These are phyloP conservation scores for Channallabes apus DNA, from an alignment of 2,797 vertebrate species.

Conservation along the genomic window DNA sequence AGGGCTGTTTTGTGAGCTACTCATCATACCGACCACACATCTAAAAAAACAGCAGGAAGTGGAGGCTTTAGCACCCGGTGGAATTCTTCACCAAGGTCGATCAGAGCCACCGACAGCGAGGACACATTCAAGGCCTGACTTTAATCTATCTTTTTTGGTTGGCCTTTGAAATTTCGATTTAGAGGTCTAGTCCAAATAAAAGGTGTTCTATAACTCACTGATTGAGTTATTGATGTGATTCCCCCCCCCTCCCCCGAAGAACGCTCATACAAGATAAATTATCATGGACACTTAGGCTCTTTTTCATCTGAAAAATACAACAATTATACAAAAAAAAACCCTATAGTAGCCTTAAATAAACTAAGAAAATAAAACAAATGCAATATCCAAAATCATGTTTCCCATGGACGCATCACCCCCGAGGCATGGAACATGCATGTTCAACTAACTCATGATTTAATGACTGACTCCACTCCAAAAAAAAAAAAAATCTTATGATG, in stretches of 20 bases:
- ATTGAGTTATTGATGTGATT: conserved; percentile 22
- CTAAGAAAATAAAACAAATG: neutral
- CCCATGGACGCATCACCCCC: no score
- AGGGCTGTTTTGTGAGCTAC: conserved; percentile 12
- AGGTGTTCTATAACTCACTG: conserved; percentile 24
- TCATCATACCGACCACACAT: conserved; percentile 21
- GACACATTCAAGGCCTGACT: conserved; percentile 21
- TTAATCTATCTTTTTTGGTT: conserved; percentile 21
- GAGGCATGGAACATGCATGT: neutral
- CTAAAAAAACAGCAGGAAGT: conserved; percentile 24
- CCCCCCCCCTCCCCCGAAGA: neutral
- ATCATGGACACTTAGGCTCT: neutral
- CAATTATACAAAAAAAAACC: neutral
- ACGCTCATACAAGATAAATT: neutral
- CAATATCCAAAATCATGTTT: no score
- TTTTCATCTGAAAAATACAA: conserved; percentile 2
- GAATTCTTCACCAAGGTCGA: conserved; percentile 35
- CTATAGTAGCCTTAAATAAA: no score
- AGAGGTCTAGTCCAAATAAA: conserved; percentile 18
- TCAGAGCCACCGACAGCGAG: conserved; percentile 24
- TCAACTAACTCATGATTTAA: neutral
- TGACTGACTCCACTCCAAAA: neutral
- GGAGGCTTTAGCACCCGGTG: conserved; percentile 9
- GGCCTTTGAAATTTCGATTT: conserved; percentile 29
- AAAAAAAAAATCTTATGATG: neutral